Evolutionary conservation across 2,888 invertebrate species (phyloP).

Genomic region (Polymixis flavicincta): DNA sequence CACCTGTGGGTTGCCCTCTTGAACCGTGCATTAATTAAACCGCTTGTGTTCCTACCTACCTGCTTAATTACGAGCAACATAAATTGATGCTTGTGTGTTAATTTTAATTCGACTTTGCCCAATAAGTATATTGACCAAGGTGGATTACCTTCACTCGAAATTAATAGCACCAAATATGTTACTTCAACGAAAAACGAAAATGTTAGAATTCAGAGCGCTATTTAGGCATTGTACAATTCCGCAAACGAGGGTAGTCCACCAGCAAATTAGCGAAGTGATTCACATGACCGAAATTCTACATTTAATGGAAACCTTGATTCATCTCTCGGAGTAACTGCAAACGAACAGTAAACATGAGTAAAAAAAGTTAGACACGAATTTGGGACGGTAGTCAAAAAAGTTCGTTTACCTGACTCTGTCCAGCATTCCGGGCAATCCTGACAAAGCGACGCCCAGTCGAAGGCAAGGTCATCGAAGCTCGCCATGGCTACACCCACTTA

Average conservation of each 20-base stretch:
- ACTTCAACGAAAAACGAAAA: slow-evolving; percentile 13
- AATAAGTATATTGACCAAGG: slow-evolving; percentile 39
- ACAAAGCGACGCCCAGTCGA: slow-evolving; percentile 92
- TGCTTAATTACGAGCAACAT: slow-evolving; percentile 33
- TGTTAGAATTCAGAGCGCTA: slow-evolving; percentile 8
- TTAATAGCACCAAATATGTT: slow-evolving; percentile 29
- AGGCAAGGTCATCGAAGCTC: slow-evolving; percentile 91
- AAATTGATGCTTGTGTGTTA: slow-evolving; percentile 22
- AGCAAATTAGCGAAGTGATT: slow-evolving; percentile 30
- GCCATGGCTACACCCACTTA: slow-evolving; percentile 89
- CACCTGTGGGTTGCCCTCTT: slow-evolving; percentile 46
- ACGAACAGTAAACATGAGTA: slow-evolving; percentile 45
- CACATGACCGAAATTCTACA: slow-evolving; percentile 31
- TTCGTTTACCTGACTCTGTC: slow-evolving; percentile 91
- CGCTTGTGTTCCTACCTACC: slow-evolving; percentile 14
- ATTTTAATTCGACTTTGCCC: slow-evolving; percentile 44
- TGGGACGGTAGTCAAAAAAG: slow-evolving; percentile 50
- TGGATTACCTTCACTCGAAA: slow-evolving; percentile 41
- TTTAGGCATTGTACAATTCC: slow-evolving; percentile 26
- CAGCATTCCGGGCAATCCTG: slow-evolving; percentile 92
- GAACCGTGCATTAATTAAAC: slow-evolving; percentile 47
- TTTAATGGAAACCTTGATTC: slow-evolving; percentile 14
- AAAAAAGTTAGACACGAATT: slow-evolving; percentile 45
- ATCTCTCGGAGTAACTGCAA: slow-evolving; percentile 30
- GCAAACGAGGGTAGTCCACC: slow-evolving; percentile 42